These are phyloP conservation scores for Bungarus multicinctus DNA, from an alignment of 2,113 vertebrate species.

Conservation along the genomic window DNA sequence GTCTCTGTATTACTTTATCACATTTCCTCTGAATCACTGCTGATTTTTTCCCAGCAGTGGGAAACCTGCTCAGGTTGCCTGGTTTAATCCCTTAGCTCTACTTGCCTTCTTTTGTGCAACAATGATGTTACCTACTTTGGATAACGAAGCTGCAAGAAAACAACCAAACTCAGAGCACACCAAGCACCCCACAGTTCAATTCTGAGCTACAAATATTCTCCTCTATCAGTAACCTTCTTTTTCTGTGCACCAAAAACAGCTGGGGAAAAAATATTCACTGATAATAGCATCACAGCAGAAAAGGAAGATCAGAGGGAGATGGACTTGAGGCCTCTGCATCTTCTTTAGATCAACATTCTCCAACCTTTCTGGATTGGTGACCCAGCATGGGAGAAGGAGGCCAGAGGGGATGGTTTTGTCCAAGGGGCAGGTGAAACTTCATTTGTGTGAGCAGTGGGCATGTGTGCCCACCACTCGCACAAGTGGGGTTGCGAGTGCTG, in stretches of 20 bases:
- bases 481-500: background rate
- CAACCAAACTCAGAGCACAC: too few species aligned
- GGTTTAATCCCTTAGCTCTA: background rate
- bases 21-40: background rate
- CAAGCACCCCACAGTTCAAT: too few species aligned
- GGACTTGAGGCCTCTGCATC: background rate
- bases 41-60: background rate
- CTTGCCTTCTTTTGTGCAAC: background rate
- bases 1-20: background rate
- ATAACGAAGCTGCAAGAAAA: too few species aligned
- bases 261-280: background rate
- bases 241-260: background rate
- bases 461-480: background rate
- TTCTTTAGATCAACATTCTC: background rate
- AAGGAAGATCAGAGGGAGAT: background rate
- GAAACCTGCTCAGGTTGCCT: background rate
- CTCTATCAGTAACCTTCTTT: too few species aligned
- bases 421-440: too few species aligned
- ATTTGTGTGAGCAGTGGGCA: too few species aligned
- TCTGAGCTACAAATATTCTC: too few species aligned
- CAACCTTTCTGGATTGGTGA: too few species aligned
- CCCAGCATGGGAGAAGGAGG: fast-evolving
- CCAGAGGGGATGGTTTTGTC: too few species aligned
- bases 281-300: background rate
- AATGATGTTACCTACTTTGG: too few species aligned